Evolutionary conservation across 2,113 vertebrate genomes (phyloP).

Genomic region (Sinocyclocheilus grahami): DNA sequence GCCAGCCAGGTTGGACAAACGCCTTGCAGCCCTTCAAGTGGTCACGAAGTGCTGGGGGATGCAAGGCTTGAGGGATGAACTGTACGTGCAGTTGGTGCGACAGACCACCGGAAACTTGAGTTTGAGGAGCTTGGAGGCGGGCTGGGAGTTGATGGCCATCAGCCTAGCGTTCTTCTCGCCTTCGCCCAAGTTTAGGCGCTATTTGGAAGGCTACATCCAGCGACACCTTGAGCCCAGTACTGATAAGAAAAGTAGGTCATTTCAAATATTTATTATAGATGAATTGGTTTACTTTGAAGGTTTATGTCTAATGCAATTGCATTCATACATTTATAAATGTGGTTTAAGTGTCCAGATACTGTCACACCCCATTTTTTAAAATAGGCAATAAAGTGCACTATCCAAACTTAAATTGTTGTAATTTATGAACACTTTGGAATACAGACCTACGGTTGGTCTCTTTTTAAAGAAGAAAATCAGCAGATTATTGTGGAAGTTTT

Average conservation of each 20-base stretch:
- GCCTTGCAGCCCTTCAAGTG: conserved; percentile 69
- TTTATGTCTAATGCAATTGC: too few species aligned
- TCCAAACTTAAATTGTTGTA: too few species aligned
- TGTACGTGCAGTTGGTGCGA: conserved; percentile 80
- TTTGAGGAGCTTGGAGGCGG: conserved; percentile 74
- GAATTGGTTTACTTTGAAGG: too few species aligned
- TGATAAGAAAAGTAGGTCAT: conserved; percentile 77
- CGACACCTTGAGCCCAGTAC: conserved; percentile 75
- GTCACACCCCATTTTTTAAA: too few species aligned
- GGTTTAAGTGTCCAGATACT: too few species aligned
- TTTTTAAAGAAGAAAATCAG: too few species aligned
- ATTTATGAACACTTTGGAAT: too few species aligned
- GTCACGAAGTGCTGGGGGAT: conserved; percentile 81
- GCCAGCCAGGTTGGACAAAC: conserved; percentile 73
- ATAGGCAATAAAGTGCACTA: too few species aligned
- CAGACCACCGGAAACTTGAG: conserved; percentile 79
- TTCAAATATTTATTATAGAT: background rate
- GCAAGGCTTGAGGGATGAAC: conserved; percentile 79
- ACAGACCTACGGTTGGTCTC: too few species aligned
- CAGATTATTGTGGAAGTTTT: too few species aligned
- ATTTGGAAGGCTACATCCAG: conserved; percentile 82
- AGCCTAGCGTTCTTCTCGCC: conserved; percentile 82
- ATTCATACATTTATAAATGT: too few species aligned
- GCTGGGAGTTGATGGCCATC: conserved; percentile 84
- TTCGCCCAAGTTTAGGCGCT: conserved; percentile 80